Conservation (phyloP, 2,888 invertebrate genomes). For the Lasioglossum pauxillum region DNA sequence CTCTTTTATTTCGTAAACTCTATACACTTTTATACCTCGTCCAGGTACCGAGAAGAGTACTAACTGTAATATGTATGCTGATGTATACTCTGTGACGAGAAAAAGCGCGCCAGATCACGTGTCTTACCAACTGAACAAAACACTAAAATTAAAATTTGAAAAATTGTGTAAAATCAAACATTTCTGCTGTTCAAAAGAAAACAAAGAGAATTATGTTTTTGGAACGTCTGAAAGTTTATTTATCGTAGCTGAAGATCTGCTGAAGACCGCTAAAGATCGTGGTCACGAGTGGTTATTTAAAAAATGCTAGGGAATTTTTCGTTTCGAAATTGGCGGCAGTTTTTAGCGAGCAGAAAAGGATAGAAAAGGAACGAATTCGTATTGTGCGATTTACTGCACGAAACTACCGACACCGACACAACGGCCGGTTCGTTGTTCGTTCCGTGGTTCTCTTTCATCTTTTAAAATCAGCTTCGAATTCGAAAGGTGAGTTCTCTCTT, state of each 20-base stretch:
- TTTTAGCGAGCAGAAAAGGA: conserved; percentile 44
- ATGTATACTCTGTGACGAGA: not conserved
- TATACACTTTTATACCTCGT: too few relatives aligned
- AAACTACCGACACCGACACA: conserved; percentile 63
- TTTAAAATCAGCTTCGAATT: conserved; percentile 67
- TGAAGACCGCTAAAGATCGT: not conserved
- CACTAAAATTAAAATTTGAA: conserved; percentile 12
- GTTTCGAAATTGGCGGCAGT: not conserved
- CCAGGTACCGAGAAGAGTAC: too few relatives aligned
- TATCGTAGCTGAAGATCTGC: not conserved
- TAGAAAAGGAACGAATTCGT: conserved; percentile 56
- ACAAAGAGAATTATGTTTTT: not conserved
- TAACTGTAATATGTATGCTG: too few relatives aligned
- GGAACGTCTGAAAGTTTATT: not conserved
- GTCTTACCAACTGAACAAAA: conserved; percentile 9
- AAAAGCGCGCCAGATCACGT: not conserved
- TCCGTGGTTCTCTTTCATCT: conserved; percentile 67
- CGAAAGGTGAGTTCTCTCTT: conserved; percentile 65
- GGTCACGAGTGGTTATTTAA: not conserved
- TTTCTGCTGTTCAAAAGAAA: not conserved
- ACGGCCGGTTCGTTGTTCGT: conserved; percentile 76
- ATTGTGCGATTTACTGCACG: conserved; percentile 58
- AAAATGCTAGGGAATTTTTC: conserved; percentile 39
- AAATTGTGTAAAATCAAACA: conserved; percentile 17
- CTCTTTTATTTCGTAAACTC: too few relatives aligned